A percentile compares a stretch with the other conserved stretches of the same genome.
Conservation (phyloP, 2,113 vertebrate genomes). For the Syrrhaptes paradoxus region DNA sequence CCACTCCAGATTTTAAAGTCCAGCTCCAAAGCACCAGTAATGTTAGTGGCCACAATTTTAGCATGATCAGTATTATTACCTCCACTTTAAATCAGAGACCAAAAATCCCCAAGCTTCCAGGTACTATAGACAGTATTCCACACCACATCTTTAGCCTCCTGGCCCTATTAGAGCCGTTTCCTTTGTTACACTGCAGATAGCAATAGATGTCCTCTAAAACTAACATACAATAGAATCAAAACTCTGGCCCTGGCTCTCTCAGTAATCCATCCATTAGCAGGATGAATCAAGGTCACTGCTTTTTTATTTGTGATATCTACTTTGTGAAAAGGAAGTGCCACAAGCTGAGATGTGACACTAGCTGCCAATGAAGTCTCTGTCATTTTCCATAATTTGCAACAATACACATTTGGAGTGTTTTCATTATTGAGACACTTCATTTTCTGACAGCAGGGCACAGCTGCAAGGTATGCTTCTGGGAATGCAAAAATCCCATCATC, state of each 20-base stretch:
- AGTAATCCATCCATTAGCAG: background rate
- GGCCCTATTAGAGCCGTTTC: background rate
- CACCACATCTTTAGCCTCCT: background rate
- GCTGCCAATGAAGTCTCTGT: background rate
- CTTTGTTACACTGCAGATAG: background rate
- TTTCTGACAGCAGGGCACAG: background rate
- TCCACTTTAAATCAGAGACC: background rate
- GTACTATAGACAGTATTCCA: background rate
- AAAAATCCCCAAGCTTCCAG: background rate
- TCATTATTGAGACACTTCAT: background rate
- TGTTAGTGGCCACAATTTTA: background rate
- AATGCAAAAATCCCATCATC: background rate
- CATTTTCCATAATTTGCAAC: background rate
- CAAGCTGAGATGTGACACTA: background rate
- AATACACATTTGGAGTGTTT: background rate
- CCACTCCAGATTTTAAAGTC: background rate
- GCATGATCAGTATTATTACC: background rate
- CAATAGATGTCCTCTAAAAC: background rate
- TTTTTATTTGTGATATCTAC: background rate
- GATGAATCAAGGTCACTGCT: background rate
- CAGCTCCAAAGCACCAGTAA: background rate
- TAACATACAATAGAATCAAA: background rate
- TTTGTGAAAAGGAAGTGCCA: background rate
- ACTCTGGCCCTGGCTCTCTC: background rate
- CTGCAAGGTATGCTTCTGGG: background rate